These are phyloP conservation scores for Lanius ludovicianus DNA, from an alignment of 2,113 vertebrate species.

Conservation along the genomic window DNA sequence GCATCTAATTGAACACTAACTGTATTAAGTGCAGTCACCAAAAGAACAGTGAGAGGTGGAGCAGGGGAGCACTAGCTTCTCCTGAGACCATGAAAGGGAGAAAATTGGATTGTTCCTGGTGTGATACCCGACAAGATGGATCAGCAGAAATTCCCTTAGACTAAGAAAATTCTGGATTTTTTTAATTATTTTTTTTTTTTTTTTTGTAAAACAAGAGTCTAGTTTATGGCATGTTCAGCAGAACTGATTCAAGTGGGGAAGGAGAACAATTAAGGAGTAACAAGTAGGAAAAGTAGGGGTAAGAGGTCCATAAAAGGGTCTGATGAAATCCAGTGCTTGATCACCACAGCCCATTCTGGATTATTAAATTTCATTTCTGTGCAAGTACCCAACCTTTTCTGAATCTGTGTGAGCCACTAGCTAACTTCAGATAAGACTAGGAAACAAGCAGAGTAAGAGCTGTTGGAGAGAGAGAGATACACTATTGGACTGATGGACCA, in stretches of 20 bases:
- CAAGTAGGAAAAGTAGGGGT: background rate
- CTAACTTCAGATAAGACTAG: background rate
- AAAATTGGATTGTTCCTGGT: background rate
- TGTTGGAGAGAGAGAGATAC: background rate
- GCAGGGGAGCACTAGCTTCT: background rate
- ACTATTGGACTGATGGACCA: background rate
- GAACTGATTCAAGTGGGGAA: background rate
- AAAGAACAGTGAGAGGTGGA: background rate
- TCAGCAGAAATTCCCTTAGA: background rate
- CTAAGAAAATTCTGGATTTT: background rate
- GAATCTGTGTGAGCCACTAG: background rate
- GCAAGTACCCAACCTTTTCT: background rate
- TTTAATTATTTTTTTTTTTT: background rate
- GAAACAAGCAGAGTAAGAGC: background rate
- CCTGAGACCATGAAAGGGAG: background rate
- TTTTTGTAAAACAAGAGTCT: background rate
- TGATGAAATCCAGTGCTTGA: background rate
- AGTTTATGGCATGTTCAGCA: background rate
- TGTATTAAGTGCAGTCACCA: background rate
- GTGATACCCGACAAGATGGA: background rate
- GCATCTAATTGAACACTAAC: background rate
- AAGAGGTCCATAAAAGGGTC: background rate
- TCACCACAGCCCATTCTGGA: background rate
- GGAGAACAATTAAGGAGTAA: background rate
- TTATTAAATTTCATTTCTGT: background rate